phyloP scores from a whole-genome alignment of 2,113 vertebrate genomes.

The Trichechus manatus region DNA sequence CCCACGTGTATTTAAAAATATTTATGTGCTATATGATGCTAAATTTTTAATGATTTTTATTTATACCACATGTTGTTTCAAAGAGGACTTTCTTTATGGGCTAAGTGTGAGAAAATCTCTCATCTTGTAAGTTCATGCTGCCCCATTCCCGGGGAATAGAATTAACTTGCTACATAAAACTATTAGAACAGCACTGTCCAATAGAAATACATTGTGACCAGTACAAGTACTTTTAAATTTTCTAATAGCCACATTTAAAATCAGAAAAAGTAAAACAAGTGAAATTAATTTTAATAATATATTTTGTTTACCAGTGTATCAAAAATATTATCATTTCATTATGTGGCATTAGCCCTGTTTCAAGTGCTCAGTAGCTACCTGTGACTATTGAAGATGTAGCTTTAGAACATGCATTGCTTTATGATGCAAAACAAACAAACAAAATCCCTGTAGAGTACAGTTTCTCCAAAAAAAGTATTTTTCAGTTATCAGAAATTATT shows the following conservation, averaged over 20 bases:
- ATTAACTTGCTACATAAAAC: background rate
- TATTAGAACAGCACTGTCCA: background rate
- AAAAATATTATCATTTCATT: background rate
- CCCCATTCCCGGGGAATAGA: background rate
- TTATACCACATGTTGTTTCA: background rate
- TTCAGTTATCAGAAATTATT: background rate
- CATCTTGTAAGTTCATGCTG: background rate
- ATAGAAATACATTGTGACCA: background rate
- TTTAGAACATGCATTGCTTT: background rate
- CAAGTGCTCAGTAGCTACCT: background rate
- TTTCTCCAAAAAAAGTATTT: conserved; percentile 17
- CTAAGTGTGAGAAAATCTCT: background rate
- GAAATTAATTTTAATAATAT: background rate
- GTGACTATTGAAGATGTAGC: background rate
- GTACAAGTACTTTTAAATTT: background rate
- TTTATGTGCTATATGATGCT: background rate
- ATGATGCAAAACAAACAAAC: background rate
- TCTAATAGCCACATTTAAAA: background rate
- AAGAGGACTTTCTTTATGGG: conserved; percentile 6
- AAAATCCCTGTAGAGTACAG: background rate
- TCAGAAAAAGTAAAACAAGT: background rate
- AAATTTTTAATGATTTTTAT: background rate
- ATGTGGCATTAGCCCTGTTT: background rate
- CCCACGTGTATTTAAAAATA: background rate
- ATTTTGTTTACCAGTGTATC: background rate